Evolutionary conservation across 2,888 invertebrate species (phyloP), one percentile per base, ranked within the genome.

Genomic region (Acholoe squamosa): DNA sequence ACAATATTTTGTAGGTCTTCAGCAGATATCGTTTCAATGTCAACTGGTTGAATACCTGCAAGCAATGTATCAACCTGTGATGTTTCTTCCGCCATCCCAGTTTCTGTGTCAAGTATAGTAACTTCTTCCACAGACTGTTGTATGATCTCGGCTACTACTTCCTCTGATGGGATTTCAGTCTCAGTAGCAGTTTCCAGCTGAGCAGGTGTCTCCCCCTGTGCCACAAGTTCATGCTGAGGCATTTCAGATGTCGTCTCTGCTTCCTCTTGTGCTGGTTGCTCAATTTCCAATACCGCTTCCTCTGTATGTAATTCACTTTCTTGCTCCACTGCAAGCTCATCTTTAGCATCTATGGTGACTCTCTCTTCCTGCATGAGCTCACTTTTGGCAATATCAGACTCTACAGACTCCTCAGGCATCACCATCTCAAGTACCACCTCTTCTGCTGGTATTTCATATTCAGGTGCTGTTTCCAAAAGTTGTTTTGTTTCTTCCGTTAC

Each of bases 91-190:
- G 3, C n/a, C 3, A 61, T n/a, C 3, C 3, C 22, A 19, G n/a
- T 61, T 77, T 16, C 25, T 25, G 31, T 25, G 19, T 77, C 77
- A 77, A 25, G n/a, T n/a, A 33, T 1, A 19, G 19, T 28, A 3
- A 28, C 16, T 84, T 84, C 16, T 28, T 84, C 84, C 34, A 25
- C 7, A 31, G 34, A 19, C 16, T 12, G 84, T 84, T 84, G 76
- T 12, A 76, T 25, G n/a, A 76, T 76, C 28, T 76, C 84, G 33
- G 33, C 14, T 16, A 84, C 84, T n/a, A 84, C 54, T 71, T 90
- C 25, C 43, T 84, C 84, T 34, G 12, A 31, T 14, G 10, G 33
- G 34, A 34, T 25, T 86, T 86, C 54, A 86, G 3, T 51, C 52
- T 86, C 86, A 86, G 54, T 10, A 31, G 33, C 80, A 80, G 80